Evolutionary conservation across 2,113 vertebrate genomes (phyloP), one percentile per base, ranked within the genome.

Genomic region (Irena cyanogastra): DNA sequence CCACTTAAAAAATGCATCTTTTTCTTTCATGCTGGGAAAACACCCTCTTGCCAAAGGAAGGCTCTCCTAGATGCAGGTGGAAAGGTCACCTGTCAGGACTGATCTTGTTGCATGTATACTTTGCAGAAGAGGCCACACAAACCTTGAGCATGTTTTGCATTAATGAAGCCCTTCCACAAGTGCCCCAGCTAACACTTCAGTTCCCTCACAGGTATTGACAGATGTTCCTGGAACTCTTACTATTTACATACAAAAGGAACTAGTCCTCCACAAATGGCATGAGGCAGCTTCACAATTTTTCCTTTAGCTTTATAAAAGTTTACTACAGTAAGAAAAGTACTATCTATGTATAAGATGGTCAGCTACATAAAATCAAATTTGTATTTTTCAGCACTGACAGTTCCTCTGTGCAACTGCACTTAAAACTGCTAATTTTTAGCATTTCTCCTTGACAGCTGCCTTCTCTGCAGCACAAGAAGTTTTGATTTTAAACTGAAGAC

Each of bases 1-100:
- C 6, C 0, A 1, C 35, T 61, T 79, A 7, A 26, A 64, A 68
- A 71, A 60, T 0, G 10, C 2, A 4, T 15, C 2, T 18, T 44
- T n/a, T n/a, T 22, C 10, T 52, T 64, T 52, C 18, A 53, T 14
- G 28, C 5, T 41, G 21, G 16, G 44, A 71, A 85, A 79, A 86
- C 2, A 3, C 7, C 28, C 6, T 44, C 27, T 30, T 60, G 37
- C 4, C 15, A 39, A 28, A 60, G 8, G 13, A 26, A 66, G 28
- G 9, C 6, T 63, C 26, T 78, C 44, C 47, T 27, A 60, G 35
- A 31, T 1, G 1, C 11, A 68, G 33, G 5, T 60, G 31, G 30
- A 7, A 94, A 71, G 13, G 10, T 39, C 23, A 41, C 13, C 31
- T 16, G 15, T 24, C 11, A 8, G 0, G 0, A 23, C 0, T 4